Conservation (phyloP, 2,888 invertebrate species). For the Anoplius nigerrimus region DNA sequence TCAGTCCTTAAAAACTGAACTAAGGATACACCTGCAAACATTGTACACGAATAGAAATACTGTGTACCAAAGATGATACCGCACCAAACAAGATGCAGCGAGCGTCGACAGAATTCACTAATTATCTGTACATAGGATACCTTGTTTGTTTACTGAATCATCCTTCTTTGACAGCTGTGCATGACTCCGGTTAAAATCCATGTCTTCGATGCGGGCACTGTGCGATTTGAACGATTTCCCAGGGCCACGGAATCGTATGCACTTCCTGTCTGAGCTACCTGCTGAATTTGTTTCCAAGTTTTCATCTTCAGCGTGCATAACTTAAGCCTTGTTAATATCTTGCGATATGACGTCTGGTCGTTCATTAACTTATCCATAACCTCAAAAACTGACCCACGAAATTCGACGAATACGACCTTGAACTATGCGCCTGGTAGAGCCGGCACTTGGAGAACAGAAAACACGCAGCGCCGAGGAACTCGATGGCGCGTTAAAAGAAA, state of each 20-base stretch:
- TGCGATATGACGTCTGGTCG: neutral
- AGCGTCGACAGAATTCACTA: neutral
- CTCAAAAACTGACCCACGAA: slow-evolving; percentile 4
- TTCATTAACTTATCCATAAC: slow-evolving; percentile 10
- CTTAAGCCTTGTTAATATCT: neutral
- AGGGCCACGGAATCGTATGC: slow-evolving; percentile 54
- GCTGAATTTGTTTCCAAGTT: slow-evolving; percentile 40
- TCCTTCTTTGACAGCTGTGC: slow-evolving; percentile 43
- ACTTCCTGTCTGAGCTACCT: slow-evolving; percentile 50
- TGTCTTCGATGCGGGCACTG: slow-evolving; percentile 53
- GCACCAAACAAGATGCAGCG: neutral
- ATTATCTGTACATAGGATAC: slow-evolving; percentile 30
- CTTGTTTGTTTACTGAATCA: slow-evolving; percentile 47
- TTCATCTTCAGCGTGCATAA: slow-evolving; percentile 45
- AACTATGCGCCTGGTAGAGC: too few relatives aligned
- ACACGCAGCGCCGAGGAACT: too few relatives aligned
- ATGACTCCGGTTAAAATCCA: slow-evolving; percentile 47
- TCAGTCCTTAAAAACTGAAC: slow-evolving; percentile 87
- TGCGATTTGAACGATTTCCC: slow-evolving; percentile 43
- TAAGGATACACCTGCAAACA: slow-evolving; percentile 67
- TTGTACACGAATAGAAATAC: neutral
- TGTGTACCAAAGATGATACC: neutral
- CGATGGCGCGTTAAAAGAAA: too few relatives aligned
- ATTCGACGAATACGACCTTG: too few relatives aligned
- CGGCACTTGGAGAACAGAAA: too few relatives aligned